Evolutionary conservation across 2,797 vertebrate species (phyloP).

Genomic region (Labeo calbasu): DNA sequence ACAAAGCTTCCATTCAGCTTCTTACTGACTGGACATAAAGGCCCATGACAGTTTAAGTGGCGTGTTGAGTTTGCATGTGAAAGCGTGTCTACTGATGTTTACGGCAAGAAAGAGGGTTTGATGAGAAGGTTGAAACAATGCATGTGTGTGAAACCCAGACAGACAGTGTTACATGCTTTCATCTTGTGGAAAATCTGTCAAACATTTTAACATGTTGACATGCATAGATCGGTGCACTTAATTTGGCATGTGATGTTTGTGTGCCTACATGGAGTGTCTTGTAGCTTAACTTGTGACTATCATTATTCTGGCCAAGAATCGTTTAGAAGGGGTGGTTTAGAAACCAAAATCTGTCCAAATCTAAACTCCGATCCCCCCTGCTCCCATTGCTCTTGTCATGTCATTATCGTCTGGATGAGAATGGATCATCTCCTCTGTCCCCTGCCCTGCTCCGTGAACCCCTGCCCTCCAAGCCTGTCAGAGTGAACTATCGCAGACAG

Average conservation of each 20-base stretch:
- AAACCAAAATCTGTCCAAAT: constrained; percentile 21
- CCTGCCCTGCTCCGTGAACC: constrained; percentile 53
- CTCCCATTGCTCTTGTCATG: constrained; percentile 50
- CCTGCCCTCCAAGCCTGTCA: constrained; percentile 58
- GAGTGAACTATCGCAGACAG: constrained; percentile 62
- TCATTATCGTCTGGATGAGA: constrained; percentile 61
- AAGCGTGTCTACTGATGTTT: constrained; percentile 45
- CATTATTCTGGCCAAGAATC: neutral
- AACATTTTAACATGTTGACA: constrained; percentile 14
- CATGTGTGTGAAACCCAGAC: constrained; percentile 26
- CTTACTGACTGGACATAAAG: constrained; percentile 46
- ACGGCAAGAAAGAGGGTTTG: constrained; percentile 44
- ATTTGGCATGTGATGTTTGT: constrained; percentile 3
- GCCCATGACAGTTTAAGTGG: constrained; percentile 53
- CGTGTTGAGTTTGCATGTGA: constrained; percentile 54
- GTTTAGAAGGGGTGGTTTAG: neutral
- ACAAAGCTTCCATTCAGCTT: constrained; percentile 51
- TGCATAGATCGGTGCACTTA: neutral
- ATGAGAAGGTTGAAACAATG: constrained; percentile 48
- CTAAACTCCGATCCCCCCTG: constrained; percentile 6
- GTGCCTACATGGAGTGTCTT: neutral
- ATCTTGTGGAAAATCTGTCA: constrained; percentile 10
- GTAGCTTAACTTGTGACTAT: neutral
- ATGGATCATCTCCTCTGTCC: constrained; percentile 48
- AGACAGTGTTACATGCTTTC: constrained; percentile 7